phyloP scores from a whole-genome alignment of 2,888 invertebrate species.

The Andrena dorsata region DNA sequence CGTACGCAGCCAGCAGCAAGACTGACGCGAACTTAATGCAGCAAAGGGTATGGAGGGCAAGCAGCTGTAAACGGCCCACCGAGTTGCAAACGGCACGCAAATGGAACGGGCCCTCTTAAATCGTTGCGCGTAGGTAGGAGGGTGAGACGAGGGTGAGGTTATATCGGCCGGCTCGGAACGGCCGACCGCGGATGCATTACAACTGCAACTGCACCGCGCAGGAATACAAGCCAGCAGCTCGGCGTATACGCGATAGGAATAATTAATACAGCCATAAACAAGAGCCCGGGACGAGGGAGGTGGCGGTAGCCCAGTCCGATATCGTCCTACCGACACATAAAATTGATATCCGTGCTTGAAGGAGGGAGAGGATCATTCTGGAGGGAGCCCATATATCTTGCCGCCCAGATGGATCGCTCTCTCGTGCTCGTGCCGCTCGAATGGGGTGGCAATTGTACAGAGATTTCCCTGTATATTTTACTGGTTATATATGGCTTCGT shows the following conservation, averaged over 20 bases:
- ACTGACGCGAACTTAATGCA: constrained; percentile 40
- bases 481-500: constrained; percentile 46
- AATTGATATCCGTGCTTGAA: constrained; percentile 79
- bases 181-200: constrained; percentile 73
- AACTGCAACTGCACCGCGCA: constrained; percentile 70
- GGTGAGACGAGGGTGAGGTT: constrained; percentile 39
- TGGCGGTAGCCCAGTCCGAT: constrained; percentile 65
- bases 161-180: constrained; percentile 70
- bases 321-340: constrained; percentile 79
- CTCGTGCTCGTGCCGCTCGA: constrained; percentile 2
- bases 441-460: constrained; percentile 46
- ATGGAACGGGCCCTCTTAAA: constrained; percentile 73
- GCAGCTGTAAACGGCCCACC: constrained; percentile 58
- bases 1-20: constrained; percentile 1
- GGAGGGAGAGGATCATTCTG: constrained; percentile 58
- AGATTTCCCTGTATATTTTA: constrained; percentile 40
- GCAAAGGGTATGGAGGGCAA: constrained; percentile 33
- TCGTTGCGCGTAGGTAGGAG: constrained; percentile 35
- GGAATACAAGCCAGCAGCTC: constrained; percentile 71
- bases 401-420: constrained; percentile 44
- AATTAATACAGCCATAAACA: constrained; percentile 84
- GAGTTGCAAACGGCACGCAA: constrained; percentile 73
- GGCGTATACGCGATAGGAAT: constrained; percentile 82
- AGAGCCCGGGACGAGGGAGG: constrained; percentile 56
- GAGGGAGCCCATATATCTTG: constrained; percentile 44